Conservation (phyloP, 2,113 vertebrate genomes). For the Aix galericulata region DNA sequence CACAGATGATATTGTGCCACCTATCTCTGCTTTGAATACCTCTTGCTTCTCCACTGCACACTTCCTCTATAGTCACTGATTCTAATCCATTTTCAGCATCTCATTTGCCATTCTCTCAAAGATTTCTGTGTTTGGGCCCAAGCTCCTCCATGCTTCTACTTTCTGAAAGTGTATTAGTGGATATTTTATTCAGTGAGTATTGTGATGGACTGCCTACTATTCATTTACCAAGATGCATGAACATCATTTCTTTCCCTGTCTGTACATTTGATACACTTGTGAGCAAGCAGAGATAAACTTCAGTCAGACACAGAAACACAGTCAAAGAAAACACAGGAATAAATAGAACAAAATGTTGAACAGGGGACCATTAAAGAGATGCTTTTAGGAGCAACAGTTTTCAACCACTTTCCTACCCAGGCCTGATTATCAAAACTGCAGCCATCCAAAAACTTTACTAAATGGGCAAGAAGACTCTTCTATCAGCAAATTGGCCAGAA, state of each 20-base stretch:
- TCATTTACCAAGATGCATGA: not conserved
- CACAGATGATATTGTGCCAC: accelerated
- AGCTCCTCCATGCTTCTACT: not conserved
- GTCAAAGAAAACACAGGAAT: not conserved
- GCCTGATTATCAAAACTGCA: not conserved
- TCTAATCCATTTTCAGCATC: conserved; percentile 8
- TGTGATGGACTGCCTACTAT: not conserved
- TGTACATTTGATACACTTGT: not conserved
- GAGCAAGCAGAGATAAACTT: not conserved
- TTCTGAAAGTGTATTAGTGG: not conserved
- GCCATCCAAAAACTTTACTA: not conserved
- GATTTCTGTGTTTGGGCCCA: not conserved
- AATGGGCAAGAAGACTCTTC: not conserved
- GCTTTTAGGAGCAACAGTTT: not conserved
- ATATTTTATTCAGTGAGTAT: not conserved
- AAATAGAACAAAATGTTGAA: not conserved
- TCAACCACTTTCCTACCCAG: not conserved
- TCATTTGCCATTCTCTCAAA: not conserved
- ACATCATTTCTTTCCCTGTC: not conserved
- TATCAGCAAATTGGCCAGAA: not conserved
- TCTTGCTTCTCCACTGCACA: not conserved
- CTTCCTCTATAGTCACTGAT: not conserved
- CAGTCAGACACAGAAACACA: not conserved
- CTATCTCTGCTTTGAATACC: not conserved
- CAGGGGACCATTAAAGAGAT: not conserved